These are phyloP conservation scores for Macheiramphus alcinus DNA, from an alignment of 2,113 vertebrate species.

Conservation along the genomic window DNA sequence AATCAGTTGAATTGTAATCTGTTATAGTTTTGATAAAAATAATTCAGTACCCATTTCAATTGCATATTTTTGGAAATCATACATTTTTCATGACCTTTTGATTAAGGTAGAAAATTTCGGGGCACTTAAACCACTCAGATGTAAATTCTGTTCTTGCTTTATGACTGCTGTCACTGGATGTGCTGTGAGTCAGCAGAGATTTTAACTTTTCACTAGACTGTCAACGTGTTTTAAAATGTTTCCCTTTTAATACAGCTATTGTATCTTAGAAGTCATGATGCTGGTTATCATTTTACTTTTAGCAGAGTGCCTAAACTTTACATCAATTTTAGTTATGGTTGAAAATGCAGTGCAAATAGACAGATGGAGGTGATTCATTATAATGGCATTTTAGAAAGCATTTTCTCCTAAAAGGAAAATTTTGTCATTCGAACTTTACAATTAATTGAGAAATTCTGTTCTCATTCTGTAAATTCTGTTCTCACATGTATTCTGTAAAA, in stretches of 20 bases:
- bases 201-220: background rate
- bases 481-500: background rate
- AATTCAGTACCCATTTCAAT: background rate
- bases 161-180: background rate
- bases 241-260: background rate
- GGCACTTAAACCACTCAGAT: background rate
- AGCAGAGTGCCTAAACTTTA: background rate
- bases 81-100: constrained; percentile 13
- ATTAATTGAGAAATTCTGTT: constrained; percentile 5
- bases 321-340: background rate
- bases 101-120: background rate
- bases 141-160: background rate
- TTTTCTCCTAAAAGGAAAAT: constrained; percentile 5
- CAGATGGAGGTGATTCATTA: constrained; percentile 10
- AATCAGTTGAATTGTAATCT: background rate
- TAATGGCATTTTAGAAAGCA: background rate
- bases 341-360: constrained; percentile 6
- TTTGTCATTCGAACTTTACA: background rate
- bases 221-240: background rate
- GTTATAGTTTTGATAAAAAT: background rate
- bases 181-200: background rate
- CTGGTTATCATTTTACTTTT: background rate
- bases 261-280: background rate
- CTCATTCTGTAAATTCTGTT: no score
- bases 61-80: background rate